Evolutionary conservation across 2,888 invertebrate species (phyloP).

Genomic region (Julus scandinavius): DNA sequence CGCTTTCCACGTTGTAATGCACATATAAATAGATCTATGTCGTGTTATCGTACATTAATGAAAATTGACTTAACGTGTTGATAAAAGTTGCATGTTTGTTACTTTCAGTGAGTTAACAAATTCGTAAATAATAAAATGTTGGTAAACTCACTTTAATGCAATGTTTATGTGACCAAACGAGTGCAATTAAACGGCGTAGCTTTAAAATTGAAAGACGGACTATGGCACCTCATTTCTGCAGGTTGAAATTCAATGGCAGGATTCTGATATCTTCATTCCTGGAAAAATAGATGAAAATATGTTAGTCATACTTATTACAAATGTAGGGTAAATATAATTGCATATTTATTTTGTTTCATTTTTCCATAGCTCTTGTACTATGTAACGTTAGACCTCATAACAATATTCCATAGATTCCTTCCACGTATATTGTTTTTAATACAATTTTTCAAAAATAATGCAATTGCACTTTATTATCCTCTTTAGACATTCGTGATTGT

Average conservation of each 20-base stretch:
- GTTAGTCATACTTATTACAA: background rate
- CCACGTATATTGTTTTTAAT: too few species aligned
- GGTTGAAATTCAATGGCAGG: background rate
- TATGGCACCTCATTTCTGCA: constrained; percentile 10
- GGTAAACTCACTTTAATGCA: background rate
- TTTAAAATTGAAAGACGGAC: background rate
- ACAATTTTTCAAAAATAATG: too few species aligned
- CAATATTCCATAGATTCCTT: too few species aligned
- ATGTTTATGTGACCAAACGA: background rate
- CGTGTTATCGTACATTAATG: background rate
- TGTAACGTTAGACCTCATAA: too few species aligned
- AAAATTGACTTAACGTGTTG: background rate
- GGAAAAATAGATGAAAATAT: background rate
- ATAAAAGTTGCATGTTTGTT: too few species aligned
- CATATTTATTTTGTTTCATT: too few species aligned
- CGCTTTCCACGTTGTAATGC: background rate
- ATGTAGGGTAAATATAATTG: background rate
- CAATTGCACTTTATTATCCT: background rate
- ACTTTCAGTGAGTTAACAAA: too few species aligned
- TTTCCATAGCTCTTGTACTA: too few species aligned
- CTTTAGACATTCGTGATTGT: background rate
- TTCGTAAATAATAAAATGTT: too few species aligned
- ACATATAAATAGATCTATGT: background rate
- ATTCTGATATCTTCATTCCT: background rate
- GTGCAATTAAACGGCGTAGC: background rate